phyloP scores from a whole-genome alignment of 2,797 vertebrate species.

The Lacerta bilineata region DNA sequence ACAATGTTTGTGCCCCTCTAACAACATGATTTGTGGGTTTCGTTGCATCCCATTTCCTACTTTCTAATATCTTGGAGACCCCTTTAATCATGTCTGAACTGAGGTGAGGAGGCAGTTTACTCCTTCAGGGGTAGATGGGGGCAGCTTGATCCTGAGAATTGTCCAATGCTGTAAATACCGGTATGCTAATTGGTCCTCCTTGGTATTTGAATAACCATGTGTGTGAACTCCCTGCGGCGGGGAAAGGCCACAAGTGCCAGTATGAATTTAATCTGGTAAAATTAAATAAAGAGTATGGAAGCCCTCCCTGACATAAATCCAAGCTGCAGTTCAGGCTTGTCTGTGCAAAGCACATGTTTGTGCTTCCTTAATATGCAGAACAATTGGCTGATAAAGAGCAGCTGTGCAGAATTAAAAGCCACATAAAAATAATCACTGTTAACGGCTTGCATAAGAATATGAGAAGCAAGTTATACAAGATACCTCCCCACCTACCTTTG shows the following conservation, averaged over 20 bases:
- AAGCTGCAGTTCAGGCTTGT: slow-evolving; percentile 48
- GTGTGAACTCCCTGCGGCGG: slow-evolving; percentile 36
- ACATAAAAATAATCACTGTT: slow-evolving; percentile 58
- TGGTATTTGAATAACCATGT: not conserved
- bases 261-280: slow-evolving; percentile 45
- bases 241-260: slow-evolving; percentile 17
- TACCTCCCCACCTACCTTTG: slow-evolving; percentile 53
- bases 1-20: no score
- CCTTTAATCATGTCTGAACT: not conserved
- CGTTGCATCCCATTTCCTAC: no score
- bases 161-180: not conserved
- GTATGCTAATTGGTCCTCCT: not conserved
- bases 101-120: not conserved
- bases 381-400: slow-evolving; percentile 51
- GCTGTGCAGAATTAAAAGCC: slow-evolving; percentile 7
- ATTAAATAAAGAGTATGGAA: slow-evolving; percentile 54
- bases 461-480: slow-evolving; percentile 62
- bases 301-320: slow-evolving; percentile 51
- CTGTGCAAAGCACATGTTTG: slow-evolving; percentile 38
- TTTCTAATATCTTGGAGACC: no score
- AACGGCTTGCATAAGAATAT: slow-evolving; percentile 33
- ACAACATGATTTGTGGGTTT: no score
- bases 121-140: not conserved
- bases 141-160: not conserved
- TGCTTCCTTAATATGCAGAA: slow-evolving; percentile 51